phyloP scores from a whole-genome alignment of 2,797 vertebrate genomes.

The Malacoctenus gilli region DNA sequence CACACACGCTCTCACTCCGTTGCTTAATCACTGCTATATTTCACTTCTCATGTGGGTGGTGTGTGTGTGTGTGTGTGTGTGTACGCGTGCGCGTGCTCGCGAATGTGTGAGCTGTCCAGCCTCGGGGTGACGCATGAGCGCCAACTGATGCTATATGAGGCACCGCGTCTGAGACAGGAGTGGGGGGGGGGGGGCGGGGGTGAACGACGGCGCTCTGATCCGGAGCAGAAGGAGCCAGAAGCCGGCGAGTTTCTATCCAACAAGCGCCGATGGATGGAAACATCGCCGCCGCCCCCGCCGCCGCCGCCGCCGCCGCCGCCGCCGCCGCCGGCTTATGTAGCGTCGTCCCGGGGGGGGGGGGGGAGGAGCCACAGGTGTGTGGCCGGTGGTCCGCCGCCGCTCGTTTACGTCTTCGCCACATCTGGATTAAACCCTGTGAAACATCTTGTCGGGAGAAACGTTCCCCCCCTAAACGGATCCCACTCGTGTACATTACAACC shows the following conservation, averaged over 20 bases:
- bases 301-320: no score
- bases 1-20: slow-evolving; percentile 23
- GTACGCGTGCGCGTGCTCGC: slow-evolving; percentile 31
- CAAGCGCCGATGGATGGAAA: slow-evolving; percentile 48
- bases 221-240: slow-evolving; percentile 61
- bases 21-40: slow-evolving; percentile 56
- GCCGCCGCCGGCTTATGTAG: no score
- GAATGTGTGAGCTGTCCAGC: slow-evolving; percentile 50
- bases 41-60: slow-evolving; percentile 36
- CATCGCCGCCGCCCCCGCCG: no score
- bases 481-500: no score
- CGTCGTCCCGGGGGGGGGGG: no score
- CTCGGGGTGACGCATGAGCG: slow-evolving; percentile 57
- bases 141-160: slow-evolving; percentile 63
- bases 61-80: slow-evolving; percentile 15
- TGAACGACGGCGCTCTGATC: slow-evolving; percentile 51
- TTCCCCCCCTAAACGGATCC: no score
- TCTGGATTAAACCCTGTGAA: no score
- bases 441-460: no score
- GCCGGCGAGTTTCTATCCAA: slow-evolving; percentile 40
- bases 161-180: slow-evolving; percentile 37
- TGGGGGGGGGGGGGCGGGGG: no score
- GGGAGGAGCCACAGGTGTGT: no score
- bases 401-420: no score
- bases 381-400: no score